A percentile compares a stretch with the other conserved stretches of the same genome.
Conservation (phyloP, 2,888 invertebrate species). For the Lycia hirtaria region DNA sequence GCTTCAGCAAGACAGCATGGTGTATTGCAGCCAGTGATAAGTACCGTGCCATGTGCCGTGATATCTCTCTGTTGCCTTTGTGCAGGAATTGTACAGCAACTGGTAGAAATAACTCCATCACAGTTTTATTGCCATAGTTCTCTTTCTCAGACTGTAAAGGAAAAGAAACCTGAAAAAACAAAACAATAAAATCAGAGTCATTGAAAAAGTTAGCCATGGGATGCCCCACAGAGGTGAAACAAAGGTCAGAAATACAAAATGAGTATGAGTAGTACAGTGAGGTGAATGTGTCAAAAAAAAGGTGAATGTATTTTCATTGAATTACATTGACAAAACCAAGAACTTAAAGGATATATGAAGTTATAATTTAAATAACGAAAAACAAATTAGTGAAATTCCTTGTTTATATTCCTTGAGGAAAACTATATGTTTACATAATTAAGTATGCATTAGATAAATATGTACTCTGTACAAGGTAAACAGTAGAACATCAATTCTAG, state of each 20-base stretch:
- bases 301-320: too few relatives aligned
- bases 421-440: neutral
- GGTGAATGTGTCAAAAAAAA: too few relatives aligned
- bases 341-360: neutral
- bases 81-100: constrained; percentile 96
- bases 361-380: neutral
- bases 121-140: constrained; percentile 86
- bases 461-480: neutral
- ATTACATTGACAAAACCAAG: too few relatives aligned
- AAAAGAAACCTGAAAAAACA: constrained; percentile 70
- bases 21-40: constrained; percentile 96
- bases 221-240: too few relatives aligned
- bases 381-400: neutral
- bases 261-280: too few relatives aligned
- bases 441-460: neutral
- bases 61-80: constrained; percentile 95
- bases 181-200: too few relatives aligned
- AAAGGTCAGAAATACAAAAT: too few relatives aligned
- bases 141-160: constrained; percentile 79
- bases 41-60: constrained; percentile 95
- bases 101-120: constrained; percentile 94
- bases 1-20: constrained; percentile 93
- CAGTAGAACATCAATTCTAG: too few relatives aligned
- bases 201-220: too few relatives aligned
- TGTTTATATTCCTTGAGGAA: neutral